Conservation (phyloP, 2,113 vertebrate genomes). For the Benitochromis conjunctus region DNA sequence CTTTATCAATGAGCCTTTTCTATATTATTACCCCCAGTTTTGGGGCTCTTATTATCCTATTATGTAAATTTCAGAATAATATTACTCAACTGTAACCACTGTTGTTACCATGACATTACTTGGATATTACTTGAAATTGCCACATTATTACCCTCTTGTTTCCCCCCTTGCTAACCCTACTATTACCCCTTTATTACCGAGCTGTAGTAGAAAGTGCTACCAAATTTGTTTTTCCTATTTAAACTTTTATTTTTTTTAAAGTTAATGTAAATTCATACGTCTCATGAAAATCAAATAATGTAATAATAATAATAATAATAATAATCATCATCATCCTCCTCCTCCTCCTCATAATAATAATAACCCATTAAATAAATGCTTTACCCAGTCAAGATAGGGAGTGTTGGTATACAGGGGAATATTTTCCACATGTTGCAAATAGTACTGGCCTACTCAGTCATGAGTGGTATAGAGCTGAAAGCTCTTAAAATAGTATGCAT, state of each 20-base stretch:
- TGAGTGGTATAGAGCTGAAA: not conserved
- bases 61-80: too few relatives aligned
- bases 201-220: not conserved
- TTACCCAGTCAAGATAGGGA: not conserved
- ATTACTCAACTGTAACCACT: too few relatives aligned
- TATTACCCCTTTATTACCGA: not conserved
- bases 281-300: not conserved
- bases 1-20: too few relatives aligned
- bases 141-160: too few relatives aligned
- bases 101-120: too few relatives aligned
- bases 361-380: not conserved
- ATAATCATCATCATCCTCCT: too few relatives aligned
- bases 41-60: too few relatives aligned
- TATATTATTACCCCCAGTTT: too few relatives aligned
- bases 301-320: too few relatives aligned
- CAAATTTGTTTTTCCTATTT: rapidly evolving
- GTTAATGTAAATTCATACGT: not conserved
- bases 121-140: too few relatives aligned
- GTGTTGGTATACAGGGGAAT: not conserved
- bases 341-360: too few relatives aligned
- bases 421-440: not conserved
- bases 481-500: rapidly evolving
- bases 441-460: not conserved
- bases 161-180: too few relatives aligned
- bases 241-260: not conserved